phyloP scores from a whole-genome alignment of 2,797 vertebrate genomes.

The Sus cebifrons region DNA sequence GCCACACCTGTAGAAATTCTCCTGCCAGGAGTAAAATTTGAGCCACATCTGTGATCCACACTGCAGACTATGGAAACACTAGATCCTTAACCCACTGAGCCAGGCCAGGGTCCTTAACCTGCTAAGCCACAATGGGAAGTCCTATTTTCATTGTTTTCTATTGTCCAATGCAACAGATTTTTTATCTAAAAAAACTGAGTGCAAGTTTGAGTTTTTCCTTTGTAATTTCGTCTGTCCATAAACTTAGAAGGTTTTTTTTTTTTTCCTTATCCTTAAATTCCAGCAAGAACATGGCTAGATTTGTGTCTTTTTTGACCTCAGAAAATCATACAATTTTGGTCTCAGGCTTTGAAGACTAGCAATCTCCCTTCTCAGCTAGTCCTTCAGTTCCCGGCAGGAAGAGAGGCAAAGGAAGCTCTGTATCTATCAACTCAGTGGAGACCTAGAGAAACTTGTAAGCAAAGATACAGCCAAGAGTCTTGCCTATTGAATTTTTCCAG shows the following conservation, averaged over 20 bases:
- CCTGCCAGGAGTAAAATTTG: too few species aligned
- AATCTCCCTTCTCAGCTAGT: constrained; percentile 12
- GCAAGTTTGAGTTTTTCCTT: not conserved
- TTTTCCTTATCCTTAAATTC: not conserved
- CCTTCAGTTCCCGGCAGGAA: not conserved
- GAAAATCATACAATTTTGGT: constrained; percentile 27
- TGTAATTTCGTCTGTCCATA: not conserved
- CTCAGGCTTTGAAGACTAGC: not conserved
- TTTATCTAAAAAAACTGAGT: not conserved
- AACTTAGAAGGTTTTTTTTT: not conserved
- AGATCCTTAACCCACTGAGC: too few species aligned
- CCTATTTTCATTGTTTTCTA: not conserved
- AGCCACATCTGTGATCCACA: too few species aligned
- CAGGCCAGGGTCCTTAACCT: too few species aligned
- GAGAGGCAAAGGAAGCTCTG: not conserved
- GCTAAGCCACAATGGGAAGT: too few species aligned
- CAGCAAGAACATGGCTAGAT: not conserved
- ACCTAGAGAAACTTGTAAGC: not conserved
- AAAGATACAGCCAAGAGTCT: not conserved
- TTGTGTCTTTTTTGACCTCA: not conserved
- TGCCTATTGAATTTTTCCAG: not conserved
- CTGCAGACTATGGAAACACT: too few species aligned
- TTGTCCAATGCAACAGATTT: not conserved
- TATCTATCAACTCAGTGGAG: not conserved
- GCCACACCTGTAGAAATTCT: too few species aligned